phyloP scores from a whole-genome alignment of 2,888 invertebrate genomes.

The Balanococcus diminutus region DNA sequence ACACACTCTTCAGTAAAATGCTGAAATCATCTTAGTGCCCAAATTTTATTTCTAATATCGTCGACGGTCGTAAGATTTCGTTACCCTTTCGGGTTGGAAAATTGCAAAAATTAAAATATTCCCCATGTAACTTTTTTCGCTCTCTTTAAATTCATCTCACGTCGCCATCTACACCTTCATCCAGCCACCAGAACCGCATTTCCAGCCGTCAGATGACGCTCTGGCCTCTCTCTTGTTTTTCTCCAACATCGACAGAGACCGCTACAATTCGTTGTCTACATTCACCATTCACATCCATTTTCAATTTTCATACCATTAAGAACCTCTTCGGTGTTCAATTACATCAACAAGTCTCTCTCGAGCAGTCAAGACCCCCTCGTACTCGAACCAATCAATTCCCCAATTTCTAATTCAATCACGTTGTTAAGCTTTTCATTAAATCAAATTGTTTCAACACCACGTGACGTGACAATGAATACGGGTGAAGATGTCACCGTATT shows the following conservation, averaged over 20 bases:
- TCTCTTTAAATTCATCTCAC: background rate
- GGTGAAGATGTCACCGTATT: background rate
- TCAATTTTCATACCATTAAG: background rate
- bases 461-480: background rate
- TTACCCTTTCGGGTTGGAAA: too few relatives aligned
- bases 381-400: too few relatives aligned
- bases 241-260: background rate
- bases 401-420: background rate
- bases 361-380: background rate
- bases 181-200: background rate
- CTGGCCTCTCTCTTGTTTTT: background rate
- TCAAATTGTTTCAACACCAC: background rate
- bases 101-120: too few relatives aligned
- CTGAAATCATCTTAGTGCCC: too few relatives aligned
- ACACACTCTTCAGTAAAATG: too few relatives aligned
- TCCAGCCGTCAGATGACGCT: background rate
- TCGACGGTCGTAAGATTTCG: too few relatives aligned
- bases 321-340: too few relatives aligned
- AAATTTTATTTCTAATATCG: background rate
- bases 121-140: too few relatives aligned
- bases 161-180: background rate
- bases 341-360: too few relatives aligned
- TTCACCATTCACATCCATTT: background rate
- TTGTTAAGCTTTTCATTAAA: background rate
- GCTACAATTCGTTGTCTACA: background rate